Conservation (phyloP, 2,797 vertebrate species). For the Coendou prehensilis region DNA sequence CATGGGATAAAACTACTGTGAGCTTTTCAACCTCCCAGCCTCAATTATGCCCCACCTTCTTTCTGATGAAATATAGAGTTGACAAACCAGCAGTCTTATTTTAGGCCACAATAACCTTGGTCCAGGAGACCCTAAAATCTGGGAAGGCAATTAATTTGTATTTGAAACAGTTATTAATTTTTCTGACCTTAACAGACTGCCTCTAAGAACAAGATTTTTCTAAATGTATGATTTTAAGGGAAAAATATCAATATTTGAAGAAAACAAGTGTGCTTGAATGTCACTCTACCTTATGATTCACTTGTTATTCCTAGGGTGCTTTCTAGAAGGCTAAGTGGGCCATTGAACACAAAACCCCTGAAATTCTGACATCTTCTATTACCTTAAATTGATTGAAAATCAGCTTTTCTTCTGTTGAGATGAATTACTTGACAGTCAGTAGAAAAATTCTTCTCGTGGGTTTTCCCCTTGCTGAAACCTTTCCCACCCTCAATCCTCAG, state of each 20-base stretch:
- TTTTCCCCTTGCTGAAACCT: slow-evolving; percentile 45
- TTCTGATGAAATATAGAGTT: not conserved
- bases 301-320: slow-evolving; percentile 71
- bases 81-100: not conserved
- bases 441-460: slow-evolving; percentile 69
- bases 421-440: slow-evolving; percentile 72
- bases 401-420: slow-evolving; percentile 73
- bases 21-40: slow-evolving; percentile 47
- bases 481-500: slow-evolving; percentile 1
- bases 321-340: slow-evolving; percentile 66
- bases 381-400: slow-evolving; percentile 75
- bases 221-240: slow-evolving; percentile 67
- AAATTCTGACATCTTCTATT: slow-evolving; percentile 78
- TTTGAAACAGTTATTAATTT: slow-evolving; percentile 52
- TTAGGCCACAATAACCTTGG: not conserved
- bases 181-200: slow-evolving; percentile 30
- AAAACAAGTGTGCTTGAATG: slow-evolving; percentile 72
- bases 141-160: not conserved
- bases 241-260: slow-evolving; percentile 73
- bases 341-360: slow-evolving; percentile 47
- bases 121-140: slow-evolving; percentile 34
- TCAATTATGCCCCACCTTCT: not conserved
- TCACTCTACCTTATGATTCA: slow-evolving; percentile 67
- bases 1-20: not conserved
- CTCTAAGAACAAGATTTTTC: slow-evolving; percentile 39